Conservation (phyloP, 2,113 vertebrate genomes). For the Atherinomorus stipes region DNA sequence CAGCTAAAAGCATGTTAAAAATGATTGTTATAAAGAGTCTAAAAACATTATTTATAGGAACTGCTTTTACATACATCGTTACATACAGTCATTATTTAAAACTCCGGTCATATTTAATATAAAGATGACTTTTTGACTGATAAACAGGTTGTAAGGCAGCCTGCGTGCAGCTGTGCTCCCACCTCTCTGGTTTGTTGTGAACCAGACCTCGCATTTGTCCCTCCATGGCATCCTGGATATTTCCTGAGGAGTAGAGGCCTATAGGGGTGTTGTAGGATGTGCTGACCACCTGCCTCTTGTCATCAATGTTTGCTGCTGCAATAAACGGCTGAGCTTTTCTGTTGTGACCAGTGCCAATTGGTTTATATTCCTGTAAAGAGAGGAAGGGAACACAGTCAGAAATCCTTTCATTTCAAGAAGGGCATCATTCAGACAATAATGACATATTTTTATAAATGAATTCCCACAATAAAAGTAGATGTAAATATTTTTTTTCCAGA, state of each 20-base stretch:
- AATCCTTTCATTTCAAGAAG: not conserved
- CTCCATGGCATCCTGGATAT: slow-evolving; percentile 96
- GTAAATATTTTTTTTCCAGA: not conserved
- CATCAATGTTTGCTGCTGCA: slow-evolving; percentile 95
- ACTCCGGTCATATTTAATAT: no score
- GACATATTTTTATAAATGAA: not conserved
- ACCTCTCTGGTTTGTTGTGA: slow-evolving; percentile 83
- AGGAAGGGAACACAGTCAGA: not conserved
- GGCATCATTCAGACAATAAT: not conserved
- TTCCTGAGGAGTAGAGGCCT: slow-evolving; percentile 96
- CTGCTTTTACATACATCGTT: no score
- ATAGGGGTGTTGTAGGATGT: slow-evolving; percentile 98
- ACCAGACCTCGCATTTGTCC: slow-evolving; percentile 94
- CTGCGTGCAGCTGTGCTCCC: slow-evolving; percentile 17
- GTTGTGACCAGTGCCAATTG: slow-evolving; percentile 93
- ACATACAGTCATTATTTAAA: no score
- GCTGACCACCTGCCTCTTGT: slow-evolving; percentile 97
- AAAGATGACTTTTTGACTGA: no score
- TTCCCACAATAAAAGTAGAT: not conserved
- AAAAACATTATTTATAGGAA: no score
- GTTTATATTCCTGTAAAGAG: slow-evolving; percentile 90
- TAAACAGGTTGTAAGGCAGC: no score
- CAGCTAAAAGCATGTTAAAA: no score
- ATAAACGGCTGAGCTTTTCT: slow-evolving; percentile 95
- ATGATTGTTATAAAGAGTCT: no score